Evolutionary conservation across 2,888 invertebrate genomes (phyloP).

Genomic region (Antheraea yamamai): DNA sequence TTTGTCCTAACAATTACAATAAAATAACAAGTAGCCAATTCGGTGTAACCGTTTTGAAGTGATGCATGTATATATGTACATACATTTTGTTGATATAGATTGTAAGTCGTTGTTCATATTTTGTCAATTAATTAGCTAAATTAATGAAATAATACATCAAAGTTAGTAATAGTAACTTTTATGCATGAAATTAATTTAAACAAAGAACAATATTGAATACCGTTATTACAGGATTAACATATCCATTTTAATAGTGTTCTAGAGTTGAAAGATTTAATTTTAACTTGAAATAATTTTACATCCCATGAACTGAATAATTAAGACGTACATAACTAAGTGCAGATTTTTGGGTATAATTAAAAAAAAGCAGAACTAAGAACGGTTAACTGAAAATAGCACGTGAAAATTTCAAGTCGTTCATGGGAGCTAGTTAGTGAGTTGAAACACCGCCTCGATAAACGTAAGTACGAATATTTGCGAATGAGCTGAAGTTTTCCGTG

Average conservation of each 20-base stretch:
- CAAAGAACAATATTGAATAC: not conserved
- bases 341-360: not conserved
- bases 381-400: too few relatives aligned
- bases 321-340: not conserved
- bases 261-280: not conserved
- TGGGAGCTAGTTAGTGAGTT: too few relatives aligned
- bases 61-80: too few relatives aligned
- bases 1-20: too few relatives aligned
- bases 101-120: not conserved
- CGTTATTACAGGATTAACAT: not conserved
- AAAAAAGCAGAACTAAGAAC: too few relatives aligned
- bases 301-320: not conserved
- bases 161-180: not conserved
- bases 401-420: too few relatives aligned
- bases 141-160: not conserved
- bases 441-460: too few relatives aligned
- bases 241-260: not conserved
- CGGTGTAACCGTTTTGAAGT: too few relatives aligned
- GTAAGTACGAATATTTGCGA: too few relatives aligned
- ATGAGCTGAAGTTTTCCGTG: too few relatives aligned
- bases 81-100: not conserved
- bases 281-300: not conserved
- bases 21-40: too few relatives aligned
- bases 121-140: too few relatives aligned
- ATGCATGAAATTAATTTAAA: not conserved